A percentile compares a stretch with the other conserved stretches of the same genome.
Evolutionary conservation across 2,113 vertebrate species (phyloP).

Genomic region (Hemiprocne comata): DNA sequence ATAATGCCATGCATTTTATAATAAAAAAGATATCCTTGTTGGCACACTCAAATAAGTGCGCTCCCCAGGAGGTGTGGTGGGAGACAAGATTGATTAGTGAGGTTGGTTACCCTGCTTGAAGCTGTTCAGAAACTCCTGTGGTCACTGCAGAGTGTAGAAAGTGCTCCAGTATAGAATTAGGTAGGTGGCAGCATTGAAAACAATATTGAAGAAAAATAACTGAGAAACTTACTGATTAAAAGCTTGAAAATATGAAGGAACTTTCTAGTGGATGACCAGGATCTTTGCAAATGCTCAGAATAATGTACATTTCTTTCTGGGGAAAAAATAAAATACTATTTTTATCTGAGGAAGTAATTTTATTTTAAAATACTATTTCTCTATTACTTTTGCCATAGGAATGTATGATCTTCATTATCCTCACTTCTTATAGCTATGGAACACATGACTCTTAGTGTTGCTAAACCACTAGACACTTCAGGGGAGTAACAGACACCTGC

Average conservation of each 20-base stretch:
- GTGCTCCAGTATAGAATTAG: background rate
- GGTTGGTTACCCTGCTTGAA: background rate
- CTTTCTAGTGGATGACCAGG: background rate
- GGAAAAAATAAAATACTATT: background rate
- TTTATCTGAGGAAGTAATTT: background rate
- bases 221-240: background rate
- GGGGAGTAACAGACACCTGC: background rate
- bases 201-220: background rate
- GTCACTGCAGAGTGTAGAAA: background rate
- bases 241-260: background rate
- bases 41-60: background rate
- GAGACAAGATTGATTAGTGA: background rate
- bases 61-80: background rate
- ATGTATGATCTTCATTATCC: background rate
- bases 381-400: background rate
- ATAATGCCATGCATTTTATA: background rate
- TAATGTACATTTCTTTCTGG: background rate
- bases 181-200: background rate
- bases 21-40: background rate
- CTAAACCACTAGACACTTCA: background rate
- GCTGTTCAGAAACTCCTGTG: background rate
- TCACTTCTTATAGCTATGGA: background rate
- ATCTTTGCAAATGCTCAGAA: background rate
- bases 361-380: background rate
- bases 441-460: background rate